These are phyloP conservation scores for Neoniphon sammara DNA, from an alignment of 2,797 vertebrate species.

Conservation along the genomic window DNA sequence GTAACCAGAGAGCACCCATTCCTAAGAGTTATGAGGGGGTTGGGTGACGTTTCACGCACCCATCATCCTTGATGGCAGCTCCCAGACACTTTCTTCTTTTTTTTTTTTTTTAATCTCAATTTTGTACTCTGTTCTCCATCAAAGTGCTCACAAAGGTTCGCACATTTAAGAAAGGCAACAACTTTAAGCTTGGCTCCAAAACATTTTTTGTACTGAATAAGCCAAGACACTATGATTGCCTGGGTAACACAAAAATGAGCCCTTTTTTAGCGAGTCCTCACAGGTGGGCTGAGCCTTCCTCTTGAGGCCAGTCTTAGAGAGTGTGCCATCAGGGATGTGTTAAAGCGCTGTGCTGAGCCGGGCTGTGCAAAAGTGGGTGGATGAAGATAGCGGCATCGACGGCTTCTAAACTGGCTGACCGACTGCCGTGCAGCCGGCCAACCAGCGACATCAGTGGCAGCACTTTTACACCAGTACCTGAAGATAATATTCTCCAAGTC, in stretches of 20 bases:
- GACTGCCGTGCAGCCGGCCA: constrained; percentile 54
- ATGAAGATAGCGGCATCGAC: constrained; percentile 57
- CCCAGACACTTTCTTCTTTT: constrained; percentile 54
- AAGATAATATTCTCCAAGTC: constrained; percentile 85
- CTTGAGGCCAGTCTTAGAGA: constrained; percentile 59
- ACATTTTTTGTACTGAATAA: no score
- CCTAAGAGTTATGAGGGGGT: constrained; percentile 63
- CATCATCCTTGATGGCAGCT: constrained; percentile 68
- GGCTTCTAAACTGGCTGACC: constrained; percentile 63
- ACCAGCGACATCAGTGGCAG: constrained; percentile 49
- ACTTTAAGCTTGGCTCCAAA: constrained; percentile 13
- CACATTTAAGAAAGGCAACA: constrained; percentile 2
- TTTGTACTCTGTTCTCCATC: constrained; percentile 6
- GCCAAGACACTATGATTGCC: background rate
- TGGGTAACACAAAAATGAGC: background rate
- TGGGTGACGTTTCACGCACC: constrained; percentile 35
- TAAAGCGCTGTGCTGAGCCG: constrained; percentile 49
- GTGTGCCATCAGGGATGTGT: constrained; percentile 69
- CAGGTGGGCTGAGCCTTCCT: constrained; percentile 9
- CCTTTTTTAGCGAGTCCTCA: constrained; percentile 13
- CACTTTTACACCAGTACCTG: constrained; percentile 78
- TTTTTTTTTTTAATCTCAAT: constrained; percentile 2
- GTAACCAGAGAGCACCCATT: constrained; percentile 62
- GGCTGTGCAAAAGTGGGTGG: constrained; percentile 61
- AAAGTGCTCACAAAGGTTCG: constrained; percentile 19